Evolutionary conservation across 2,888 invertebrate species (phyloP), one percentile per base, ranked within the genome.

Genomic region (Callinectes sapidus): DNA sequence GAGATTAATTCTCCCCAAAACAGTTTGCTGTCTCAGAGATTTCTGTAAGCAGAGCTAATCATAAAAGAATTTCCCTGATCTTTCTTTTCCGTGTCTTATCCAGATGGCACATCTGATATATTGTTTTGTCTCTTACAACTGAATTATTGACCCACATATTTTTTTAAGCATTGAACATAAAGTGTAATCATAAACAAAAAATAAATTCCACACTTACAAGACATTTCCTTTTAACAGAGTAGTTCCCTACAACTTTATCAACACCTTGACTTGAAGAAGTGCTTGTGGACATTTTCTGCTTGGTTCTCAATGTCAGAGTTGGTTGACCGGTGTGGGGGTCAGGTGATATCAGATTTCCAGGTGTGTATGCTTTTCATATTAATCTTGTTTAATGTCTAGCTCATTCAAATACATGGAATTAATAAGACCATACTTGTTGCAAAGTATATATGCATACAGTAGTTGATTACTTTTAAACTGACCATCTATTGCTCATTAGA

Each of bases 231-330:
- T n/a, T 66, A 39, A 16, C 93, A 94, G 94, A 91, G 90, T 71
- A 90, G 90, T 42, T 90, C 93, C 10, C 42, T 92, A 61, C 66
- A 95, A 55, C 95, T 96, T 39, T 96, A 96, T 95, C 95, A 95
- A 86, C 95, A 96, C 93, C 95, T 96, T n/a, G 95, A 96, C 94
- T 95, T 96, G 90, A 95, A 95, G 92, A 95, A 95, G 18, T 96
- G 96, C 94, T 94, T 95, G 81, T 96, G 96, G 96, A 95, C 95
- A 61, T 96, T 96, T 95, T 95, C 95, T 94, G 96, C 96, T 42
- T 96, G 95, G 95, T 96, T 95, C 95, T 95, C 95, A 93, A 95
- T 96, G 95, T 95, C 95, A 1, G 96, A 96, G 91, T 95, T 96
- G 90, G 95, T 96, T 42, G 95, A 96, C 94, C 95, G 95, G 3